Evolutionary conservation across 2,797 vertebrate species (phyloP), one percentile per base, ranked within the genome.

Genomic region (Channa striata): DNA sequence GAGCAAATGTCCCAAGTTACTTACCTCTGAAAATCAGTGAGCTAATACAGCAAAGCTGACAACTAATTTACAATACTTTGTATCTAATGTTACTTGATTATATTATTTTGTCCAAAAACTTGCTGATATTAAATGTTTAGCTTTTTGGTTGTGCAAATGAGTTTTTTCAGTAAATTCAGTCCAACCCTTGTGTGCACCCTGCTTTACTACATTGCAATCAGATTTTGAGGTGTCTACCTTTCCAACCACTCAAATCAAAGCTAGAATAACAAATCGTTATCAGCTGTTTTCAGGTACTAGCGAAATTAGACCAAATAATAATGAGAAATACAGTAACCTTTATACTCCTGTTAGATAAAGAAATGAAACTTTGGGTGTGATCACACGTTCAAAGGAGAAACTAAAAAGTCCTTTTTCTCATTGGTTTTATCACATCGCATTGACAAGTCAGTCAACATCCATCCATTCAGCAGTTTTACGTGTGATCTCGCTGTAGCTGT

Each of bases 341-440:
- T 7, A 13, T 19, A 11, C 11, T 23, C 17, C n/a, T 6, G 14
- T 37, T 8, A 23, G 9, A 21, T 37, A 17, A 44, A 47, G 48
- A 49, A 46, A 16, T 62, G 46, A 71, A 72, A 44, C 34, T n/a
- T 59, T 69, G 58, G 74, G 60, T 23, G 60, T 42, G 13, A 36
- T 72, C 42, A 10, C 70, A 59, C 14, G 23, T 53, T 66, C 36
- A 19, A 25, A 14, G 16, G 6, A 76, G 5, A 43, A 14, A 52
- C 61, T 16, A 56, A 77, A 56, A 0, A 10, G 0, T 13, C 43
- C 6, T 9, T 61, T 66, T 49, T 53, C 16, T 25, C 11, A 42
- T 19, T 17, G 16, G 2, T 65, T 74, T 68, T 9, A 43, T 48
- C 5, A 51, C 30, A 42, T 62, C 2, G 23, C 16, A 21, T 19